phyloP scores from a whole-genome alignment of 2,797 vertebrate genomes.

The Sebastiscus tertius region DNA sequence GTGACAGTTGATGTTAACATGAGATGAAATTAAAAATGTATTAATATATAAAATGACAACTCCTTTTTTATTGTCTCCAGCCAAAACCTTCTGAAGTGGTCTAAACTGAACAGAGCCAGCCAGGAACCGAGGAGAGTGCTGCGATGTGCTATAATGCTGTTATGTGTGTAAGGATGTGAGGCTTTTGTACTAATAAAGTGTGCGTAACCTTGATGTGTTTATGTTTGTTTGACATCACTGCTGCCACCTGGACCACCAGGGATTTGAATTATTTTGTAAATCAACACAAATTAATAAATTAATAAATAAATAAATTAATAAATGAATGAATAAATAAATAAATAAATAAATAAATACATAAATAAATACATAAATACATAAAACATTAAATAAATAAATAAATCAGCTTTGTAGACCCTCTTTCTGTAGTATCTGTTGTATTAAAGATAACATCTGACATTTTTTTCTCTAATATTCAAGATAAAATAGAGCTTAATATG shows the following conservation, averaged over 20 bases:
- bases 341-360: neutral
- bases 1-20: neutral
- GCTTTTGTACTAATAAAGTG: conserved; percentile 69
- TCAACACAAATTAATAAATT: neutral
- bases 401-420: neutral
- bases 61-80: conserved; percentile 36
- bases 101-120: conserved; percentile 23
- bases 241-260: neutral
- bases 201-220: neutral
- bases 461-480: neutral
- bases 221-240: neutral
- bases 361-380: neutral
- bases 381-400: neutral
- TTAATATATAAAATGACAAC: neutral
- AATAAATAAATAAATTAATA: neutral
- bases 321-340: neutral
- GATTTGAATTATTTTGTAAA: neutral
- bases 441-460: neutral
- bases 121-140: neutral
- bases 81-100: conserved; percentile 42
- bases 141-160: conserved; percentile 2
- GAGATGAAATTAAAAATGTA: neutral
- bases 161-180: conserved; percentile 50
- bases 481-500: neutral
- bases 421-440: neutral